These are phyloP conservation scores for Typhlichthys subterraneus DNA, from an alignment of 2,797 vertebrate species.

Conservation along the genomic window DNA sequence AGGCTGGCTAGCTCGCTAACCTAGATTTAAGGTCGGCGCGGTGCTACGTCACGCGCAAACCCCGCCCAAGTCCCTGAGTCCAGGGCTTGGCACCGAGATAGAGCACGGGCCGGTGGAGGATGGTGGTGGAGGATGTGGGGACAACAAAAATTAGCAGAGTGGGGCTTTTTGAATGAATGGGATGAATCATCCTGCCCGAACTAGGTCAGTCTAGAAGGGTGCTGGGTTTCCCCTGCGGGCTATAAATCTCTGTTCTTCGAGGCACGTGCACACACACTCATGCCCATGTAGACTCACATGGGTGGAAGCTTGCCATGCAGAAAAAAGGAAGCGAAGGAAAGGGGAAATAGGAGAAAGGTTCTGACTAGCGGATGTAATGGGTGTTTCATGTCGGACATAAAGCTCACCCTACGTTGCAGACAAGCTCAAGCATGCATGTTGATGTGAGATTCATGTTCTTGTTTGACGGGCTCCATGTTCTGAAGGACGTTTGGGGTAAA, in stretches of 20 bases:
- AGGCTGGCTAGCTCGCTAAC: no score
- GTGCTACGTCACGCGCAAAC: no score
- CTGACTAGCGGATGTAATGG: slow-evolving; percentile 35
- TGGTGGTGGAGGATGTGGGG: slow-evolving; percentile 24
- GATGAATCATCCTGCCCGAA: slow-evolving; percentile 72
- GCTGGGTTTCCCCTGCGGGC: slow-evolving; percentile 64
- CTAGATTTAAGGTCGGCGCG: no score
- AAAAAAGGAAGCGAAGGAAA: slow-evolving; percentile 1
- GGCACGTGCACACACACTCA: slow-evolving; percentile 6
- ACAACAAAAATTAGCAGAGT: slow-evolving; percentile 12
- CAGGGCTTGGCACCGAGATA: no score
- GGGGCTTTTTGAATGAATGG: slow-evolving; percentile 63
- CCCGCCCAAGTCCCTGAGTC: no score
- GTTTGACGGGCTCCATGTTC: neutral
- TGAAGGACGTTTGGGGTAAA: no score
- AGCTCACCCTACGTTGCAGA: slow-evolving; percentile 26
- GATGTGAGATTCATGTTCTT: slow-evolving; percentile 6
- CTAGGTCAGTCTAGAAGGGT: slow-evolving; percentile 72
- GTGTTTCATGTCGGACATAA: slow-evolving; percentile 44
- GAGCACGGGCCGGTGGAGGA: neutral
- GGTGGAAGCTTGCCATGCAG: slow-evolving; percentile 22
- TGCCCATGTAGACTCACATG: slow-evolving; percentile 5
- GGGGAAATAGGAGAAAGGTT: slow-evolving; percentile 16
- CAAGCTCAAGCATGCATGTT: slow-evolving; percentile 26
- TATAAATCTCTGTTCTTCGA: slow-evolving; percentile 53